Conservation (phyloP, 2,888 invertebrate species). For the Eristalis arbustorum region DNA sequence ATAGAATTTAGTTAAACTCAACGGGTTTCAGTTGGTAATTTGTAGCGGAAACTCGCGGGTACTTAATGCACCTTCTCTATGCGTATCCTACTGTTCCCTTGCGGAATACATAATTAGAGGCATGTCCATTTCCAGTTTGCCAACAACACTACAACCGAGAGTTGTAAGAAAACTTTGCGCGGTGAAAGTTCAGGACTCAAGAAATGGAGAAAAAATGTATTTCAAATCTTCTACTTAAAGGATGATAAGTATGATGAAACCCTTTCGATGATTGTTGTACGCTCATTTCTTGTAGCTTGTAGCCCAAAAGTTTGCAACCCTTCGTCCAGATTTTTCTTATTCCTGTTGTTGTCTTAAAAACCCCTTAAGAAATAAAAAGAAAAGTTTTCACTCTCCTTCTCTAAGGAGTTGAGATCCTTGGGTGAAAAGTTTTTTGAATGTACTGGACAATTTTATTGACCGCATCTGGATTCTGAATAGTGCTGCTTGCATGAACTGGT, state of each 20-base stretch:
- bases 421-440: slow-evolving; percentile 49
- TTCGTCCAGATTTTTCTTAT: slow-evolving; percentile 24
- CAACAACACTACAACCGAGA: slow-evolving; percentile 8
- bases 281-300: slow-evolving; percentile 50
- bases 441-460: slow-evolving; percentile 48
- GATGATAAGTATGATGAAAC: slow-evolving; percentile 63
- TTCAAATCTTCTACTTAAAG: slow-evolving; percentile 47
- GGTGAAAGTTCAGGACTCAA: slow-evolving; percentile 31
- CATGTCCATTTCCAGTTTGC: slow-evolving; percentile 33
- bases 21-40: background rate
- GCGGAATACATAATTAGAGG: slow-evolving; percentile 44
- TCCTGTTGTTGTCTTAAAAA: slow-evolving; percentile 38
- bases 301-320: slow-evolving; percentile 38
- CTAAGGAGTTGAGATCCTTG: slow-evolving; percentile 29
- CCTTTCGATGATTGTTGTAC: slow-evolving; percentile 64
- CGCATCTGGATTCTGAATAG: slow-evolving; percentile 9
- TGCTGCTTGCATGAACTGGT: slow-evolving; percentile 27
- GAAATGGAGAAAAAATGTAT: slow-evolving; percentile 7
- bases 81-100: slow-evolving; percentile 16
- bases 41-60: slow-evolving; percentile 14
- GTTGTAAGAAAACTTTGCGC: slow-evolving; percentile 5
- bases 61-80: slow-evolving; percentile 35
- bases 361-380: slow-evolving; percentile 60
- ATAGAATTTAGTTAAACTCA: slow-evolving; percentile 16
- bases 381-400: slow-evolving; percentile 41